Base-by-base conservation (phyloP, 1,140 invertebrate species). In the Himalopsyche phryganea region DNA sequence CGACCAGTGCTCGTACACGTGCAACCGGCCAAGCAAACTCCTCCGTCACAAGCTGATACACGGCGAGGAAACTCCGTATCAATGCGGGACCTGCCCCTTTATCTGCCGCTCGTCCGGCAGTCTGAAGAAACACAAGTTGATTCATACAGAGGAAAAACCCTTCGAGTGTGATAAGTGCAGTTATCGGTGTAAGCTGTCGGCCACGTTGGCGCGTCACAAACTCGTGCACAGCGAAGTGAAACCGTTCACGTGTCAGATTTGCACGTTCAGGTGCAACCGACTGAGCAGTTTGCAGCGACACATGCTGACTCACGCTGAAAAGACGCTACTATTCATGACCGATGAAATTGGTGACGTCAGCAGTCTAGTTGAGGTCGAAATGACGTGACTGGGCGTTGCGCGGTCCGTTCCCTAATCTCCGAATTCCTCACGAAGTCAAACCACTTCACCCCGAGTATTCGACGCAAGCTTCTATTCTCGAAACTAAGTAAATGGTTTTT, bases 51-150 rank as follows among this genome's bases (percentile, higher is more conserved):
- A 19, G 11, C 18, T 46, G 44, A 7, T 18, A 4, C 44, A 46
- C 44, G 7, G 20, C 17, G 20, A 19, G 4, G 5, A 46, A n/a
- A 5, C 10, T 4, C 3, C 11, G 13, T 46, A 19, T 18, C 6
- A 18, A 6, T 54, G 51, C 15, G 44, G 45, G 6, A 28, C 17
- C n/a, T 54, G 51, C 51, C 18, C 6, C 23, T 54, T 45, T 11
- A 19, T 32, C 6, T 45, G 51, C 14, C 7, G 51, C 3, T 36
- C 10, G 10, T 46, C 33, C 4, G 11, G 28, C 18, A 47, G 38
- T 32, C 19, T 55, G 10, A 55, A 55, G 33, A 48, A 18, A 2
- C 53, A 55, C 33, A 55, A 47, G 44, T 7, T 47, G 6, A 55
- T 41, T 17, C 53, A 55, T 9, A 44, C 53, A 10, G n/a, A 36